A percentile compares a stretch with the other conserved stretches of the same genome.
These are phyloP conservation scores for Momotus momota DNA, from an alignment of 2,797 vertebrate genomes.

Conservation along the genomic window DNA sequence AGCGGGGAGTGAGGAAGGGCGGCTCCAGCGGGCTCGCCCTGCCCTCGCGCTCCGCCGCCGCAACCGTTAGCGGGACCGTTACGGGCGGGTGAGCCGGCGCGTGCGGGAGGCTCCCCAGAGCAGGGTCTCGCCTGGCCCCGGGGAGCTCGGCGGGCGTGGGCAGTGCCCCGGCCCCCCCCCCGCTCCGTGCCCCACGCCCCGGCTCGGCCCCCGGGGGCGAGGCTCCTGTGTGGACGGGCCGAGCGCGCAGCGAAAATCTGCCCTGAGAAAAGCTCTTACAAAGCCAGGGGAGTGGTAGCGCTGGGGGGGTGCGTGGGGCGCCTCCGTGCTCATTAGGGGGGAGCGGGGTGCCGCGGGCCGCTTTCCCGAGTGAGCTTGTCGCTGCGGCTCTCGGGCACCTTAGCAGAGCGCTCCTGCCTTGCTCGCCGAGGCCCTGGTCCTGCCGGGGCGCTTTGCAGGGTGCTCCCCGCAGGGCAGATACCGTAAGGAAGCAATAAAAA, in stretches of 20 bases:
- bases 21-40: not conserved
- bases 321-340: too few species aligned
- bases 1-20: too few species aligned
- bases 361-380: not conserved
- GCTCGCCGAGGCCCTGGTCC: not conserved
- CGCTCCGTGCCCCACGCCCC: too few species aligned
- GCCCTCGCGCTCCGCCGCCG: not conserved
- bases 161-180: too few species aligned
- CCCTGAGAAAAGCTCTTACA: rapidly evolving
- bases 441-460: too few species aligned
- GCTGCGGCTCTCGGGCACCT: not conserved
- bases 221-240: not conserved
- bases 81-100: not conserved
- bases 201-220: not conserved
- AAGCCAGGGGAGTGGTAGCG: rapidly evolving
- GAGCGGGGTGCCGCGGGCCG: not conserved
- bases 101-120: rapidly evolving
- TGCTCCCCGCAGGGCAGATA: not conserved
- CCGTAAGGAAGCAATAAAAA: not conserved
- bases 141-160: not conserved
- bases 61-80: not conserved
- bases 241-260: not conserved
- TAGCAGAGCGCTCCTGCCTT: not conserved
- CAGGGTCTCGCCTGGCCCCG: not conserved
- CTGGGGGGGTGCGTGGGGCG: too few species aligned